Evolutionary conservation across 2,797 vertebrate species (phyloP).

Genomic region (Babyrousa celebensis): DNA sequence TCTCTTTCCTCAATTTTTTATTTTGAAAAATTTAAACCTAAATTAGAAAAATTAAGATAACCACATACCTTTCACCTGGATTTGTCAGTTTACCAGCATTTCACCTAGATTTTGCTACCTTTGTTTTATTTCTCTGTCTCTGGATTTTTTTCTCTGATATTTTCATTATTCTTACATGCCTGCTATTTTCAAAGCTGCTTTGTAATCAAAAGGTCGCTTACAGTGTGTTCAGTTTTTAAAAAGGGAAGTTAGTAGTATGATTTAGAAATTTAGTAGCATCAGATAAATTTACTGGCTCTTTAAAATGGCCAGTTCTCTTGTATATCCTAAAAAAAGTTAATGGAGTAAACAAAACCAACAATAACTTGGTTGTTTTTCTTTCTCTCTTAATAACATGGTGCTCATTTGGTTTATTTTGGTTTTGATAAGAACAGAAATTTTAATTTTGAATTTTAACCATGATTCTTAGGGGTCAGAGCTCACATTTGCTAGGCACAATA

Average conservation of each 20-base stretch:
- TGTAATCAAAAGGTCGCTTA: neutral
- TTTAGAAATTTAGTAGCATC: neutral
- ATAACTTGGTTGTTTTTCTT: neutral
- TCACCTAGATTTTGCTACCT: neutral
- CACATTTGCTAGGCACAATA: neutral
- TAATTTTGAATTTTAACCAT: neutral
- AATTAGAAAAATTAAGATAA: neutral
- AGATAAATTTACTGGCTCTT: neutral
- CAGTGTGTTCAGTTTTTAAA: neutral
- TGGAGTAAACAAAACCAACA: neutral
- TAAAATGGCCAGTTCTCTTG: neutral
- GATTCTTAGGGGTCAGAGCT: neutral
- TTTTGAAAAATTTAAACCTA: neutral
- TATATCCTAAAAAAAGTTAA: neutral
- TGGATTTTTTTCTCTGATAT: neutral
- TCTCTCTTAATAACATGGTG: neutral
- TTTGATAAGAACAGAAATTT: conserved; percentile 16
- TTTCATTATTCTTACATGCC: neutral
- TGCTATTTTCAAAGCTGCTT: neutral
- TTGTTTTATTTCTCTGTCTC: neutral
- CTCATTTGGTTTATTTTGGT: neutral
- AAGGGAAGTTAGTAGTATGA: neutral
- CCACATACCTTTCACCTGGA: neutral
- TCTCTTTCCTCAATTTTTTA: neutral
- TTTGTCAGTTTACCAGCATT: neutral